Conservation (phyloP, 1,140 invertebrate species). For the Venustaconcha ellipsiformis region DNA sequence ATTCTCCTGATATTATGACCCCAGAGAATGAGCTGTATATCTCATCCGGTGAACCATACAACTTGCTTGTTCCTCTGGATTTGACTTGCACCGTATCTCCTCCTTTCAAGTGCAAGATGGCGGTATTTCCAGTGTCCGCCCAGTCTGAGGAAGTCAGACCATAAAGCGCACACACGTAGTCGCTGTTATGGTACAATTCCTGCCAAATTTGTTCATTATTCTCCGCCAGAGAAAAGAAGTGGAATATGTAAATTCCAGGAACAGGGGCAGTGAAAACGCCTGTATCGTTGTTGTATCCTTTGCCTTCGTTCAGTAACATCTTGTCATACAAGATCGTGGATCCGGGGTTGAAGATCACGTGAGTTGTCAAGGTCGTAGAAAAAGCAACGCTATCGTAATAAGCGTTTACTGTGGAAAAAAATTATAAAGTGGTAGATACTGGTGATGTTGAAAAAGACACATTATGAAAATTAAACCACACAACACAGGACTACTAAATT, state of each 20-base stretch:
- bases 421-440: background rate
- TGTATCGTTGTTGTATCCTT: constrained; percentile 7
- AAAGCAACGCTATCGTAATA: constrained; percentile 1
- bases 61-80: background rate
- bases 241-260: constrained; percentile 16
- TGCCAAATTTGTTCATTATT: constrained; percentile 5
- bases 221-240: constrained; percentile 14
- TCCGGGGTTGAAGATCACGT: background rate
- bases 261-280: constrained; percentile 8
- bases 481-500: background rate
- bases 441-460: background rate
- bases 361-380: constrained; percentile 10
- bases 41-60: constrained; percentile 6
- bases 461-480: background rate
- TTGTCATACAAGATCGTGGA: constrained; percentile 7
- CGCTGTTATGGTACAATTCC: constrained; percentile 8
- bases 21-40: constrained; percentile 20
- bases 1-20: background rate
- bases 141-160: constrained; percentile 10
- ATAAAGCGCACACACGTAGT: constrained; percentile 19
- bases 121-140: constrained; percentile 20
- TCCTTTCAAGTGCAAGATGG: constrained; percentile 6
- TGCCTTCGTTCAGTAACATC: constrained; percentile 6
- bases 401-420: background rate
- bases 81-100: constrained; percentile 1